phyloP scores from a whole-genome alignment of 92 coral and sea anemone species.

The Pocillopora meandrina region DNA sequence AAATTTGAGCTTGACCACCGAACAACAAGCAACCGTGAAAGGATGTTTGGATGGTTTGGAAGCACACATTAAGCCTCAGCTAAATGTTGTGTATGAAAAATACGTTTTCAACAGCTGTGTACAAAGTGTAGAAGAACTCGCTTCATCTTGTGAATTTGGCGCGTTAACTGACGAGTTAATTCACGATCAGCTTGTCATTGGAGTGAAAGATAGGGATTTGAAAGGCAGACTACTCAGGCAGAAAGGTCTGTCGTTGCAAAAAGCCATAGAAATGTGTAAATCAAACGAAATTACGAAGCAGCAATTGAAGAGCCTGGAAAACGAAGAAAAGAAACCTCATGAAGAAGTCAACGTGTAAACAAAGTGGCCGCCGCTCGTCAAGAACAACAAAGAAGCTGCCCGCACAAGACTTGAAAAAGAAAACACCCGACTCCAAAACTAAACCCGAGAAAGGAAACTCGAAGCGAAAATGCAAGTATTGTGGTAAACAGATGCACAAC shows the following conservation, averaged over 20 bases:
- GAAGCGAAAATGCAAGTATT: too few relatives aligned
- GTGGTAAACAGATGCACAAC: too few relatives aligned
- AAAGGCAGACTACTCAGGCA: conserved; percentile 28
- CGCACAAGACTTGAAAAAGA: too few relatives aligned
- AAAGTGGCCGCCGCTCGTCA: too few relatives aligned
- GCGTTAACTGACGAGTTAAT: conserved; percentile 21
- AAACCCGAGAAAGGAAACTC: too few relatives aligned
- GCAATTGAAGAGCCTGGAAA: not conserved
- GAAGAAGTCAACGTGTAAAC: too few relatives aligned
- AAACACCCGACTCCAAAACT: too few relatives aligned
- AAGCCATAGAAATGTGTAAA: conserved; percentile 39
- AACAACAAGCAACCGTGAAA: conserved; percentile 12
- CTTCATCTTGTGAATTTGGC: conserved; percentile 44
- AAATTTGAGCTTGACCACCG: conserved; percentile 28
- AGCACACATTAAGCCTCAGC: conserved; percentile 50
- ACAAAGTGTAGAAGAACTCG: conserved; percentile 43
- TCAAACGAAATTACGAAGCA: conserved; percentile 26
- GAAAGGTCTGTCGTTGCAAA: conserved; percentile 4
- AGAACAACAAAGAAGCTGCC: too few relatives aligned
- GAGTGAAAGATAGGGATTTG: conserved; percentile 17
- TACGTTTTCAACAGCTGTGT: conserved; percentile 34
- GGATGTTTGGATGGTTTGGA: conserved; percentile 39
- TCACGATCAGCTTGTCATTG: conserved; percentile 25
- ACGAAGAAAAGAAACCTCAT: too few relatives aligned
- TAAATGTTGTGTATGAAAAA: conserved; percentile 61